Evolutionary conservation across 2,888 invertebrate genomes (phyloP).

Genomic region (Schizotus pectinicornis): DNA sequence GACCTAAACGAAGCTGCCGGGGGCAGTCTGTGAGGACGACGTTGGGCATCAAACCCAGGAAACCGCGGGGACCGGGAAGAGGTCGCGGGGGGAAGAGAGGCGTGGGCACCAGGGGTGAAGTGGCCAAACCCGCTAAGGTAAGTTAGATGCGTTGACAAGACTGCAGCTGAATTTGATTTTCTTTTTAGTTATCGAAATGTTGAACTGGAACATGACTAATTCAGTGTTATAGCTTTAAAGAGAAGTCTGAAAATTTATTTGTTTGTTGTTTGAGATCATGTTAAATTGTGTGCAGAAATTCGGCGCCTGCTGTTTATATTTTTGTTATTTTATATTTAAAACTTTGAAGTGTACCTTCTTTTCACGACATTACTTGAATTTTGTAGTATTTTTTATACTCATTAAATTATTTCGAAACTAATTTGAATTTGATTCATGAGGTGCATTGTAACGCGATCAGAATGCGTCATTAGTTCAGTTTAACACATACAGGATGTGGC

Average conservation of each 20-base stretch:
- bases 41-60: constrained; percentile 55
- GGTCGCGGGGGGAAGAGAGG: constrained; percentile 51
- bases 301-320: constrained; percentile 1
- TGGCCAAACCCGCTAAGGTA: constrained; percentile 38
- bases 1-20: constrained; percentile 58
- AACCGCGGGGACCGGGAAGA: constrained; percentile 51
- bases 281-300: no score
- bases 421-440: no score
- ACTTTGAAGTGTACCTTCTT: no score
- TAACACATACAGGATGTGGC: no score
- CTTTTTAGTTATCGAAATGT: constrained; percentile 25
- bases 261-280: no score
- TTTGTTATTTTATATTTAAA: background rate
- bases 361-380: no score
- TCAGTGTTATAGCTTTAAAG: constrained; percentile 18
- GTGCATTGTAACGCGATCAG: no score
- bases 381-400: no score
- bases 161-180: constrained; percentile 15
- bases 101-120: constrained; percentile 12
- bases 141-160: constrained; percentile 28
- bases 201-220: constrained; percentile 19
- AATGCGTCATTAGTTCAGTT: no score
- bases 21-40: constrained; percentile 55
- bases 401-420: no score
- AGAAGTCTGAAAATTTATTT: constrained; percentile 9